These are phyloP conservation scores for Takifugu flavidus DNA, from an alignment of 2,113 vertebrate genomes.

Conservation along the genomic window DNA sequence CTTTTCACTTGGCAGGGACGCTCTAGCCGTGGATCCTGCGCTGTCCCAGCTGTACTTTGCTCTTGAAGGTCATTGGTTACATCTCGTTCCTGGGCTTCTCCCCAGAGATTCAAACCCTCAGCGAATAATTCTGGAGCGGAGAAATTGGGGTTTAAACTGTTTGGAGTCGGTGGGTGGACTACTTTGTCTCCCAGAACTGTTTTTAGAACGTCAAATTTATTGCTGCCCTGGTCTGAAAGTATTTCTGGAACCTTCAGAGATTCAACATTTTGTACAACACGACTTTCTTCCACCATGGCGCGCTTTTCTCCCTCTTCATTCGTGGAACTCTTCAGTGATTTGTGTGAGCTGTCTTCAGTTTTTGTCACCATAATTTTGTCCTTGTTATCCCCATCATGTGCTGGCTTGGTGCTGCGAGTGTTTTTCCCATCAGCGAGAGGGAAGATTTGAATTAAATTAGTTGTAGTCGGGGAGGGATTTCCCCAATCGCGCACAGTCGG, in stretches of 20 bases:
- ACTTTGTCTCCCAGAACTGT: not conserved
- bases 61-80: conserved; percentile 4
- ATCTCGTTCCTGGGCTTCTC: conserved; percentile 12
- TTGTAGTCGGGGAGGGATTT: conserved; percentile 6
- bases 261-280: not conserved
- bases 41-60: conserved; percentile 5
- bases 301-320: not conserved
- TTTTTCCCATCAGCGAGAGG: not conserved
- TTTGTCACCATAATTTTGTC: not conserved
- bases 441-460: not conserved
- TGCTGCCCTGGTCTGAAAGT: not conserved
- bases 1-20: not conserved
- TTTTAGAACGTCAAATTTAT: not conserved
- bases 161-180: not conserved
- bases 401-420: not conserved
- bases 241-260: not conserved
- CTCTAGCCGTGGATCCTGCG: conserved; percentile 2
- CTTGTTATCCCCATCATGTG: not conserved
- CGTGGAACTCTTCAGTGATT: not conserved
- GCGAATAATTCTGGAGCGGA: not conserved
- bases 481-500: conserved; percentile 5
- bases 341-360: not conserved
- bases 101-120: conserved; percentile 12
- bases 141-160: conserved; percentile 7
- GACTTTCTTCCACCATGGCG: not conserved